Base-by-base conservation (phyloP, 1,140 invertebrate species). In the Mactra quadrangularis region DNA sequence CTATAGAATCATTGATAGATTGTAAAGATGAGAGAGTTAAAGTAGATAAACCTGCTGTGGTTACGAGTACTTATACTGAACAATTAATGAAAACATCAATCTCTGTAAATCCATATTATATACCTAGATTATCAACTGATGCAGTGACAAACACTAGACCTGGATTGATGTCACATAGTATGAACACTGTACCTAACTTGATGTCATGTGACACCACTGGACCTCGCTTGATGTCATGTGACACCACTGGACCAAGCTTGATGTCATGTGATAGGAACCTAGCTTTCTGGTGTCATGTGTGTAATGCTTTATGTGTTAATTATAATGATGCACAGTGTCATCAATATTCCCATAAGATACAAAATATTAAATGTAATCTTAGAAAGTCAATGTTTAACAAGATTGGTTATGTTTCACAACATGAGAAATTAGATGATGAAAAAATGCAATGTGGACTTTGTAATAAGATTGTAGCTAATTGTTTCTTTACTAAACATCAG, bases 281-380 rank as follows among this genome's bases (percentile, higher is more conserved):
- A n/a, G 62, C 57, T 4, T 82, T 60, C 57, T 82, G 64, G 64
- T 82, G 78, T 59, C 78, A 82, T 52, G 78, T 68, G n/a, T 82
- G 78, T 55, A 75, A 82, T 52, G 68, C 70, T 7, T 29, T 82
- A 17, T 82, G 68, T 22, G 27, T 59, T 9, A 68, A 82, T 50
- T 27, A n/a, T 13, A 45, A 31, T 15, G 70, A 82, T 27, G 59
- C 79, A 27, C 22, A 59, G 29, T n/a, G 13, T 27, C 79, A 82
- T 45, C 70, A 45, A 33, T 29, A 59, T 45, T 19, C 35, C 7
- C 79, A 82, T 41, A 38, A 38, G 3, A 9, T 52, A 13, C 55
- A 75, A 22, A 47, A 47, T 9, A 17, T 33, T 27, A 64, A 17
- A 17, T 66, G 70, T 50, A 59, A 31, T 66, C 79, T 82, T 4